phyloP scores from a whole-genome alignment of 2,888 invertebrate genomes.

The Crematogaster levior region DNA sequence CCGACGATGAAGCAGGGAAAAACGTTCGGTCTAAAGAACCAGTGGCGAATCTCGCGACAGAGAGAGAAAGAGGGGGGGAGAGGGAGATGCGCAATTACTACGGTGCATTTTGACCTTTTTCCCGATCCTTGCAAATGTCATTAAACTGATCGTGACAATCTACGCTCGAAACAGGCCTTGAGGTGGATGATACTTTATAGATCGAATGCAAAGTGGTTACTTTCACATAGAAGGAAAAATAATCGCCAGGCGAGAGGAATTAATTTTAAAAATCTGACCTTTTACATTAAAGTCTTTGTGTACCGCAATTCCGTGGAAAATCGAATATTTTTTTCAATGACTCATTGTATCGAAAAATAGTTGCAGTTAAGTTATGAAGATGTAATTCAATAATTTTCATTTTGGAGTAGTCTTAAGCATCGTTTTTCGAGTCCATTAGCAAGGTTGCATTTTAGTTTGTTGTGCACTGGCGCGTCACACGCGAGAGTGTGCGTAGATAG shows the following conservation, averaged over 20 bases:
- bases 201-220: conserved; percentile 2
- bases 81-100: conserved; percentile 35
- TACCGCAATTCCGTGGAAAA: neutral
- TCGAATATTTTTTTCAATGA: neutral
- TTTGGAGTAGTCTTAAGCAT: neutral
- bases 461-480: neutral
- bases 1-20: conserved; percentile 55
- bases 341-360: neutral
- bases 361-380: too few species aligned
- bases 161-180: conserved; percentile 59
- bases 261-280: neutral
- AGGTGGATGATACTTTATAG: conserved; percentile 7
- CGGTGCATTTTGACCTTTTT: conserved; percentile 74
- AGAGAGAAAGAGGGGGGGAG: conserved; percentile 11
- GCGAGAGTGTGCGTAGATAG: conserved; percentile 41
- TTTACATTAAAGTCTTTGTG: neutral
- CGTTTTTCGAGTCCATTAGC: neutral
- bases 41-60: conserved; percentile 56
- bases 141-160: conserved; percentile 69
- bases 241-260: neutral
- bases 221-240: conserved; percentile 18
- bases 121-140: conserved; percentile 72
- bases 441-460: conserved; percentile 9
- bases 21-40: conserved; percentile 56
- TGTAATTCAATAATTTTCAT: neutral